These are phyloP conservation scores for Hermetia illucens DNA, from an alignment of 1,140 invertebrate genomes.

Conservation along the genomic window DNA sequence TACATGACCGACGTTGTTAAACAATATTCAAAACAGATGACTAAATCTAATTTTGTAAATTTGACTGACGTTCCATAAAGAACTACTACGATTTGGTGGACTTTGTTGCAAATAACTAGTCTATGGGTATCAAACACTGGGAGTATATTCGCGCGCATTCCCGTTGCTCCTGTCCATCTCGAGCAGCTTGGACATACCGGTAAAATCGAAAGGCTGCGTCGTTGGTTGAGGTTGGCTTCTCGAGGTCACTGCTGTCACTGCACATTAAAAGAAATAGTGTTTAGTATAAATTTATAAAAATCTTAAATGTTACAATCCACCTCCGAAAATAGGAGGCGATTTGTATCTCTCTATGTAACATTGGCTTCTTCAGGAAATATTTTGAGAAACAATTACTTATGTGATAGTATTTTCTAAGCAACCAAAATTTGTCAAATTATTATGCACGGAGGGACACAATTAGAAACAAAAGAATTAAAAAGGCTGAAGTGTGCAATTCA, in stretches of 20 bases:
- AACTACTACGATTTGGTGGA: no score
- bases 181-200: conserved; percentile 61
- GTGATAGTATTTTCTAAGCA: no score
- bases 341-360: no score
- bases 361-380: no score
- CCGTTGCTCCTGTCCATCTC: conserved; percentile 64
- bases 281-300: neutral
- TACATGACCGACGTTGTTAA: no score
- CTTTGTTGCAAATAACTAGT: no score
- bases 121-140: conserved; percentile 44
- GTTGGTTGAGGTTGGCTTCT: conserved; percentile 46
- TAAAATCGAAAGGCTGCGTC: conserved; percentile 59
- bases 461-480: no score
- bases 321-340: conserved; percentile 39
- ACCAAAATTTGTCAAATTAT: no score
- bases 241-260: conserved; percentile 41
- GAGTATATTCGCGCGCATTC: conserved; percentile 56
- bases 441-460: no score
- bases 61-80: neutral
- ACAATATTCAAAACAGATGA: no score
- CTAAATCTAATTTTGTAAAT: conserved; percentile 1
- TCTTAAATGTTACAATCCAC: conserved; percentile 26
- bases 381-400: no score
- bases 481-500: no score
- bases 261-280: conserved; percentile 8